phyloP scores from a whole-genome alignment of 2,888 invertebrate genomes.

The Nemurella pictetii region DNA sequence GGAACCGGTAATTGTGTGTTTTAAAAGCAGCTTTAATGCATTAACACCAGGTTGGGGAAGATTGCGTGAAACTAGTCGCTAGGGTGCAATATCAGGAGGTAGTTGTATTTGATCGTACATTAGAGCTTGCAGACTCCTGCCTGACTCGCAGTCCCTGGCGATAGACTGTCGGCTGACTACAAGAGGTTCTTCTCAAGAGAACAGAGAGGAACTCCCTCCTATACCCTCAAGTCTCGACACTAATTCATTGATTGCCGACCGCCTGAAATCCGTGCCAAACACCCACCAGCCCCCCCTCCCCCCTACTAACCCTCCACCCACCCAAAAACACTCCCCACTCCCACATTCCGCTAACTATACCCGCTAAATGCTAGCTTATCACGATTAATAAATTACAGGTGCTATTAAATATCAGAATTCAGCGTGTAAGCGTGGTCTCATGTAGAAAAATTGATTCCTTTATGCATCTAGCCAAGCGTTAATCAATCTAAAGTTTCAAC shows the following conservation, averaged over 20 bases:
- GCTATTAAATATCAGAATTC: background rate
- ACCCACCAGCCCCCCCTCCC: background rate
- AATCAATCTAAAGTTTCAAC: too few species aligned
- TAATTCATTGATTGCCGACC: slow-evolving; percentile 16
- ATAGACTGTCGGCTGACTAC: background rate
- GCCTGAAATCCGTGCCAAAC: slow-evolving; percentile 5
- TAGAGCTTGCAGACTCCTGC: background rate
- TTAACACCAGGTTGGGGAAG: slow-evolving; percentile 13
- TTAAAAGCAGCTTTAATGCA: slow-evolving; percentile 17
- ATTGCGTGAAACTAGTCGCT: slow-evolving; percentile 10
- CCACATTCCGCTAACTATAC: background rate
- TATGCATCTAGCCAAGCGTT: background rate
- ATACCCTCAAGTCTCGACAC: slow-evolving; percentile 3
- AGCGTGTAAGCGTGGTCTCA: background rate
- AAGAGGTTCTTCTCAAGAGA: background rate
- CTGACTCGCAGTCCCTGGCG: background rate
- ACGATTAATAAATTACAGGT: background rate
- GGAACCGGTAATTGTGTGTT: background rate
- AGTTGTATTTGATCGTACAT: slow-evolving; percentile 14
- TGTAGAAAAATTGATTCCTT: background rate
- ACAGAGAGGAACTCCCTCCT: slow-evolving; percentile 1
- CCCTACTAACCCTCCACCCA: background rate
- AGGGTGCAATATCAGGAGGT: slow-evolving; percentile 10
- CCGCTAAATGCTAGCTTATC: background rate
- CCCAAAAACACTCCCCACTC: too few species aligned